phyloP scores from a whole-genome alignment of 2,888 invertebrate species.

The Pseudococcus viburni region DNA sequence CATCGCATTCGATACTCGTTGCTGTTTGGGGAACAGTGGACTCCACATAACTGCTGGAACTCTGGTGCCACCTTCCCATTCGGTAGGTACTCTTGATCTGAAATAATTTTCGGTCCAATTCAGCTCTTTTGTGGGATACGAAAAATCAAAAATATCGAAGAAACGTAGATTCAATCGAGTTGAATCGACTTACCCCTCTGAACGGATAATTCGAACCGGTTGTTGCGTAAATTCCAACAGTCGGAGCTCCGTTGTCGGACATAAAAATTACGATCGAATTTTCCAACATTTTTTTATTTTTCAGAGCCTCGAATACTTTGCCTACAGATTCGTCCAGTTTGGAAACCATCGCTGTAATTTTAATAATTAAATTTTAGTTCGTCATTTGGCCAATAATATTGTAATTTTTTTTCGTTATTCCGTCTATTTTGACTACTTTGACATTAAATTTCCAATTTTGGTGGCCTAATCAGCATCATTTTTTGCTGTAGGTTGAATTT shows the following conservation, averaged over 20 bases:
- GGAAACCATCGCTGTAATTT: conserved; percentile 81
- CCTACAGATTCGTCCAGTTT: conserved; percentile 90
- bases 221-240: conserved; percentile 80
- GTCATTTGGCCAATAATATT: no score
- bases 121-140: no score
- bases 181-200: conserved; percentile 76
- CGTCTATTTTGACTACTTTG: no score
- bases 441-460: no score
- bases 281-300: conserved; percentile 79
- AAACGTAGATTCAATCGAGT: background rate
- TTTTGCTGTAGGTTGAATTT: no score
- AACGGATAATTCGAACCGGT: conserved; percentile 85
- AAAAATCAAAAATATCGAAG: no score
- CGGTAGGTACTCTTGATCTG: conserved; percentile 71
- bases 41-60: conserved; percentile 78
- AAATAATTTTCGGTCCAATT: background rate
- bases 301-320: conserved; percentile 79
- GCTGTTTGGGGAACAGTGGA: conserved; percentile 74
- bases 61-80: conserved; percentile 81
- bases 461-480: no score
- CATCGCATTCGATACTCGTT: conserved; percentile 76
- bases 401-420: no score
- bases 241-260: conserved; percentile 90
- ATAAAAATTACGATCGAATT: conserved; percentile 89
- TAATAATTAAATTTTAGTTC: no score